Base-by-base conservation (phyloP, 37 sponge, comb jelly and placozoan genomes). In the Diacarnus erythraeanus region DNA sequence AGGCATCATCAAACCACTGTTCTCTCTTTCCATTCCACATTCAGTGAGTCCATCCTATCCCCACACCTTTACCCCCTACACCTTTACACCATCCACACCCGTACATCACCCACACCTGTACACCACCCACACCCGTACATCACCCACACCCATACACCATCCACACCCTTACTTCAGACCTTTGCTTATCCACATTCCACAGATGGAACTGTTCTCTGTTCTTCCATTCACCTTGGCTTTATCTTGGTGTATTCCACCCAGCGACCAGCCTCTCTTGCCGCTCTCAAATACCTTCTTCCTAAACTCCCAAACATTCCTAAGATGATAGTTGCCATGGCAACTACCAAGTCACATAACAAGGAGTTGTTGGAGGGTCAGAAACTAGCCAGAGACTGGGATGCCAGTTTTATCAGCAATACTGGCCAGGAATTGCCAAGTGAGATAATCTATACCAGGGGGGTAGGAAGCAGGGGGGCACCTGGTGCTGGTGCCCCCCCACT, bases 21-120 rank as follows among this genome's bases (percentile, higher is more conserved):
- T 8, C 40, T 87, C 17, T 42, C 72, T 5, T 69, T 72, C 31
- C 76, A 81, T 41, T 87, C 88, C n/a, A 31, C 72, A 3, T 57
- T 85, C 61, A 85, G 90, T 90, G 59, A 87, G 83, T 42, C 42
- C 51, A 47, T 12, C n/a, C n/a, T n/a, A n/a, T n/a, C n/a, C n/a
- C n/a, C n/a, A n/a, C n/a, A n/a, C n/a, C n/a, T n/a, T n/a, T n/a
- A n/a, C n/a, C n/a, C n/a, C n/a, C n/a, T n/a, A n/a, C n/a, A n/a
- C n/a, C n/a, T n/a, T n/a, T n/a, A n/a, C n/a, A n/a, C n/a, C n/a
- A n/a, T n/a, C n/a, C n/a, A n/a, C n/a, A n/a, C n/a, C n/a, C n/a
- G n/a, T n/a, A n/a, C n/a, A n/a, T n/a, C n/a, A n/a, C n/a, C n/a
- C n/a, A n/a, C n/a, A n/a, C n/a, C n/a, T n/a, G n/a, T n/a, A n/a